Evolutionary conservation across 2,888 invertebrate genomes (phyloP).

Genomic region (Crematogaster levior): DNA sequence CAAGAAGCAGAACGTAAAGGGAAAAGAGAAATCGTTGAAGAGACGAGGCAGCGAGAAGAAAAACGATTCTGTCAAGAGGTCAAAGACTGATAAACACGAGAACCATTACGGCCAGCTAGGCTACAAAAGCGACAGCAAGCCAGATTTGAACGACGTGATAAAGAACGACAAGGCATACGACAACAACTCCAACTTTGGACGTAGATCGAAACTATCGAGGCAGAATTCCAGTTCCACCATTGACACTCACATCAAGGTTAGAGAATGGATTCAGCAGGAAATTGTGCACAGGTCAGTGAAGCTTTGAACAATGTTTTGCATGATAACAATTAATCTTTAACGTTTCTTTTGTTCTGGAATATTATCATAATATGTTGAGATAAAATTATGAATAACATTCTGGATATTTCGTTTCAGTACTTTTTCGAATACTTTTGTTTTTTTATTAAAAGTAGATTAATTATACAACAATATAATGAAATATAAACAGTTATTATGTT

Average conservation of each 20-base stretch:
- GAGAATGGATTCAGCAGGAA: constrained; percentile 94
- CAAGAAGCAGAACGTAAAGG: constrained; percentile 88
- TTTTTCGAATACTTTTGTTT: not conserved
- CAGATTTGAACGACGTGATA: constrained; percentile 83
- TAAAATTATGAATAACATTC: not conserved
- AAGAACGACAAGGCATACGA: constrained; percentile 85
- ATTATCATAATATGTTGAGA: no score
- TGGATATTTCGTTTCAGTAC: not conserved
- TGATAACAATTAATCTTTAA: constrained; percentile 46
- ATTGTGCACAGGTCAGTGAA: constrained; percentile 88
- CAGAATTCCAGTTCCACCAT: constrained; percentile 93
- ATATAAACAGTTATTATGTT: not conserved
- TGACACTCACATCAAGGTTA: constrained; percentile 94
- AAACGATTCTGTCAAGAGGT: constrained; percentile 85
- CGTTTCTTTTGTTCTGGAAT: not conserved
- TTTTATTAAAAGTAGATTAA: not conserved
- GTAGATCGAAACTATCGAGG: constrained; percentile 89
- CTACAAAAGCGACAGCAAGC: constrained; percentile 86
- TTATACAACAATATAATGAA: not conserved
- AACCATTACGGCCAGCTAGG: constrained; percentile 86
- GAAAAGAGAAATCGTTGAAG: constrained; percentile 86
- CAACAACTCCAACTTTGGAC: constrained; percentile 86
- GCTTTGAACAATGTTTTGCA: not conserved
- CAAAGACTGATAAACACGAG: constrained; percentile 83
- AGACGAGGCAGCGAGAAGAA: constrained; percentile 85